phyloP scores from a whole-genome alignment of 92 coral and sea anemone species.

The Porites evermanni region DNA sequence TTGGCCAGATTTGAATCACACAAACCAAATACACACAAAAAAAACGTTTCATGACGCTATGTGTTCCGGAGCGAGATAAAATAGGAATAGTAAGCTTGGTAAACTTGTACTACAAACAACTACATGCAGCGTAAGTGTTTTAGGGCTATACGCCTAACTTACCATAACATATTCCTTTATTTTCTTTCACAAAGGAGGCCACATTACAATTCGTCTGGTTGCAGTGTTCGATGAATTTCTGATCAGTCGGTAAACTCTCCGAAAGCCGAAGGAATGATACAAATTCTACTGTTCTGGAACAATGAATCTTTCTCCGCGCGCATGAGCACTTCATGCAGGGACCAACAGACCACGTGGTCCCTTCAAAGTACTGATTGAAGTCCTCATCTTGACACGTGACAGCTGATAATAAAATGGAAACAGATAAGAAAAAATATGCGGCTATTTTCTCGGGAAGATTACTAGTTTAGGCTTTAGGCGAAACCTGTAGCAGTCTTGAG shows the following conservation, averaged over 20 bases:
- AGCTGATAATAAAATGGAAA: slow-evolving; percentile 9
- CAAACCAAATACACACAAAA: too few relatives aligned
- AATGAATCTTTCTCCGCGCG: background rate
- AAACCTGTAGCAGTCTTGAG: background rate
- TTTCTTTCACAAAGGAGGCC: slow-evolving; percentile 17
- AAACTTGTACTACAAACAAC: too few relatives aligned
- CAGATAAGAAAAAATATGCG: background rate
- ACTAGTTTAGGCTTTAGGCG: background rate
- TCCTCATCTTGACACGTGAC: slow-evolving; percentile 43
- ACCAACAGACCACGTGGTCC: slow-evolving; percentile 50
- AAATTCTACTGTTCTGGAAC: slow-evolving; percentile 3
- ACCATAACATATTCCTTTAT: slow-evolving; percentile 26
- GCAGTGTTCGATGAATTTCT: slow-evolving; percentile 11
- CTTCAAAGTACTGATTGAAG: slow-evolving; percentile 36
- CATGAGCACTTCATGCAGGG: slow-evolving; percentile 29
- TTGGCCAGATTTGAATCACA: too few relatives aligned
- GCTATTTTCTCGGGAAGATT: background rate
- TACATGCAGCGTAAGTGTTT: too few relatives aligned
- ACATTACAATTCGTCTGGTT: slow-evolving; percentile 16
- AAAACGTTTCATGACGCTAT: too few relatives aligned
- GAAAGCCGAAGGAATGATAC: background rate
- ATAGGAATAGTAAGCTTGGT: too few relatives aligned
- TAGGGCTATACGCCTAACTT: background rate
- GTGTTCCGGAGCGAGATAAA: too few relatives aligned
- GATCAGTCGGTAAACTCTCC: background rate